Evolutionary conservation across 2,888 invertebrate species (phyloP).

Genomic region (Cenopis cana): DNA sequence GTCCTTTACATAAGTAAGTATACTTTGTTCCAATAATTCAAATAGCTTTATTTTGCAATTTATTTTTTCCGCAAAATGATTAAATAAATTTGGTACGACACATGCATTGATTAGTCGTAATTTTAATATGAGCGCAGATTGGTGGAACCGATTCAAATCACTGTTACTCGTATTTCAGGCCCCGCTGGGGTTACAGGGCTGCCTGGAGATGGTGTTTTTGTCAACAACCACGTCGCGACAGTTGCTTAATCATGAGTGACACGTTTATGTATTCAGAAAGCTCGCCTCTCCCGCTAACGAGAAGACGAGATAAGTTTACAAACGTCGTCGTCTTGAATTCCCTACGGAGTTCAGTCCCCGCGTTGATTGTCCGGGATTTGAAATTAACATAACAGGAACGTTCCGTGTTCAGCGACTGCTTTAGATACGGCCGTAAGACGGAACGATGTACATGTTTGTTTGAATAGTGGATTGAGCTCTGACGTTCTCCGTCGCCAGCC

Average conservation of each 20-base stretch:
- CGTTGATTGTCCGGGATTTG: conserved; percentile 80
- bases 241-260: conserved; percentile 81
- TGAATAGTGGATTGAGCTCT: conserved; percentile 70
- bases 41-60: conserved; percentile 61
- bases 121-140: conserved; percentile 46
- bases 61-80: conserved; percentile 47
- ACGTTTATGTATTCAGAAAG: conserved; percentile 80
- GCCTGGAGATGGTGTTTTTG: conserved; percentile 67
- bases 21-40: conserved; percentile 56
- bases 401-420: conserved; percentile 54
- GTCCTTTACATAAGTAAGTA: conserved; percentile 55
- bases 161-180: conserved; percentile 53
- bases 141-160: conserved; percentile 45
- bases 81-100: conserved; percentile 23
- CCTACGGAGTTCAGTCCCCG: conserved; percentile 72
- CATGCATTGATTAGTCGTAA: conserved; percentile 22
- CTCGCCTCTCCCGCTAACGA: conserved; percentile 77
- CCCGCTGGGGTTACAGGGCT: conserved; percentile 54
- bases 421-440: conserved; percentile 55
- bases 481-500: conserved; percentile 60
- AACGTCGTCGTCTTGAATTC: conserved; percentile 79
- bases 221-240: conserved; percentile 74
- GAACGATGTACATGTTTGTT: conserved; percentile 59
- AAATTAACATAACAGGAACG: conserved; percentile 79
- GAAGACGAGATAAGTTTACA: conserved; percentile 81